Conservation (phyloP, 2,888 invertebrate species). For the Atherix ibis region DNA sequence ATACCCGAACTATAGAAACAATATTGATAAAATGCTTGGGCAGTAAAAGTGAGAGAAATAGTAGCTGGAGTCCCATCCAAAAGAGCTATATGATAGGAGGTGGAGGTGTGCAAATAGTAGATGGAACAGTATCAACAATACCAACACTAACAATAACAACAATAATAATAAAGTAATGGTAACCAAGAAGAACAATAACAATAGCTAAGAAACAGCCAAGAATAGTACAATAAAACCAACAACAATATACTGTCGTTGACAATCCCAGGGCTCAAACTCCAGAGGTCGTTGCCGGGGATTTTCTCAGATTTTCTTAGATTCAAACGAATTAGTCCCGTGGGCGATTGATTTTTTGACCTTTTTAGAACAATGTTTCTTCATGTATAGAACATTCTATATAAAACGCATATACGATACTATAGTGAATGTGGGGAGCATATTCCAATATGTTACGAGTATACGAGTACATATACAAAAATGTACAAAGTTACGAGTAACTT, state of each 20-base stretch:
- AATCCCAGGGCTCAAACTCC: slow-evolving; percentile 34
- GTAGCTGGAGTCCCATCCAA: too few species aligned
- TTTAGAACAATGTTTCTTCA: slow-evolving; percentile 14
- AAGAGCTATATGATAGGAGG: too few species aligned
- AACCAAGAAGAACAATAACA: too few species aligned
- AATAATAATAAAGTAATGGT: too few species aligned
- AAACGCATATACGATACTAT: neutral
- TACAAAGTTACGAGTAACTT: slow-evolving; percentile 1
- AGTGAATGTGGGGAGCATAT: neutral
- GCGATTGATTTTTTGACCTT: slow-evolving; percentile 34
- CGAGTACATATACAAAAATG: slow-evolving; percentile 1
- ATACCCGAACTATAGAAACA: too few species aligned
- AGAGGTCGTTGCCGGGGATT: slow-evolving; percentile 34
- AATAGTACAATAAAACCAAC: too few species aligned
- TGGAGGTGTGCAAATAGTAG: too few species aligned
- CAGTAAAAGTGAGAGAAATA: too few species aligned
- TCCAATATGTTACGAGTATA: neutral
- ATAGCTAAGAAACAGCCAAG: too few species aligned
- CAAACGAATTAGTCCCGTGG: slow-evolving; percentile 34
- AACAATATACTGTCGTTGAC: slow-evolving; percentile 26
- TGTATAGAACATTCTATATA: neutral
- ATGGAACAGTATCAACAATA: too few species aligned
- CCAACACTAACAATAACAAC: too few species aligned
- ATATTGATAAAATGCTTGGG: too few species aligned
- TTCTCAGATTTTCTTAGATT: slow-evolving; percentile 34